A percentile compares a stretch with the other conserved stretches of the same genome.
These are phyloP conservation scores for Vimba vimba DNA, from an alignment of 2,113 vertebrate species.

Conservation along the genomic window DNA sequence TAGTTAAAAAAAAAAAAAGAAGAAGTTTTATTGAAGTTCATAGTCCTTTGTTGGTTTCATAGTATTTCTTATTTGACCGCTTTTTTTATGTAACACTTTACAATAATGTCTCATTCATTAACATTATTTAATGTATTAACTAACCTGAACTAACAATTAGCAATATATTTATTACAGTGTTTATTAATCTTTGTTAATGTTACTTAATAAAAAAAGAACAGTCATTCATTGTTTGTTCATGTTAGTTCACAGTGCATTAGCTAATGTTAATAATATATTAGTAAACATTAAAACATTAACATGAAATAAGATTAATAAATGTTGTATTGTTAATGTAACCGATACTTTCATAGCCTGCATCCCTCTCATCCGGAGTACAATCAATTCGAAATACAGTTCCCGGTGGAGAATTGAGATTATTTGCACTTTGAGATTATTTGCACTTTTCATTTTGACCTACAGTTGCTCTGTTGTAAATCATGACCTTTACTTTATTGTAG, in stretches of 20 bases:
- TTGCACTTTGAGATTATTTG: background rate
- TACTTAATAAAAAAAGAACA: too few species aligned
- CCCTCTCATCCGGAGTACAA: background rate
- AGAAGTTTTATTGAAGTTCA: background rate
- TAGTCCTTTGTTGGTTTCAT: background rate
- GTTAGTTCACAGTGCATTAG: too few species aligned
- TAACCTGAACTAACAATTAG: too few species aligned
- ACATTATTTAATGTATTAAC: too few species aligned
- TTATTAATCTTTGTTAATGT: too few species aligned
- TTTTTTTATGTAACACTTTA: too few species aligned
- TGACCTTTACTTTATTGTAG: constrained; percentile 38
- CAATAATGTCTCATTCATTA: too few species aligned
- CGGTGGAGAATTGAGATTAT: background rate
- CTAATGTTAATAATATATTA: too few species aligned
- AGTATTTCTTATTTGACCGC: background rate
- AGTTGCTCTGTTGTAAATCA: constrained; percentile 43
- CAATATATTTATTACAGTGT: too few species aligned
- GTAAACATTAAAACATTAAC: too few species aligned
- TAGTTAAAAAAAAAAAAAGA: background rate
- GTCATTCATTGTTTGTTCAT: too few species aligned
- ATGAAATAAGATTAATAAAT: too few species aligned
- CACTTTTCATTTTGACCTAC: constrained; percentile 19
- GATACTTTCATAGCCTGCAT: constrained; percentile 15
- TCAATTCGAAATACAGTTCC: background rate
- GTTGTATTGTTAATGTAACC: background rate